A percentile compares a stretch with the other conserved stretches of the same genome.
Evolutionary conservation across 1,140 invertebrate genomes (phyloP).

Genomic region (Trichonephila clavata): DNA sequence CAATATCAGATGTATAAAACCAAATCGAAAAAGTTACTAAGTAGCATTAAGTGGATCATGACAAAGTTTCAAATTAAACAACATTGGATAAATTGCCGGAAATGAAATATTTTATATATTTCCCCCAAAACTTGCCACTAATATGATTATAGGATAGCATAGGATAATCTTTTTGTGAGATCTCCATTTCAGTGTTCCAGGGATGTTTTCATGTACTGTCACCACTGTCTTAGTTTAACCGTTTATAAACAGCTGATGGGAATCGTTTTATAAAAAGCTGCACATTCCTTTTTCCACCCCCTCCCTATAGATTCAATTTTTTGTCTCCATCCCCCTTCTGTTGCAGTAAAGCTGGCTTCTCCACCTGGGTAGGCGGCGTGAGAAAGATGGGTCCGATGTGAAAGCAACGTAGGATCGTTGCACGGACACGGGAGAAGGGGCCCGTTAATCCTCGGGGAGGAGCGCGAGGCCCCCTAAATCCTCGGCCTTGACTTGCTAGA

Average conservation of each 20-base stretch:
- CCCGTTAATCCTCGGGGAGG: constrained; percentile 45
- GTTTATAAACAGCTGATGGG: constrained; percentile 28
- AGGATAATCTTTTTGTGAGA: not conserved
- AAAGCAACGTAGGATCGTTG: not conserved
- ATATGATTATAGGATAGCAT: not conserved
- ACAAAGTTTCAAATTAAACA: not conserved
- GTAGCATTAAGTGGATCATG: too few relatives aligned
- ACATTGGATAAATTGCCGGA: not conserved
- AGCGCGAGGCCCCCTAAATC: constrained; percentile 43
- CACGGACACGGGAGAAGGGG: constrained; percentile 12
- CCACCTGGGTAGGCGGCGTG: constrained; percentile 70
- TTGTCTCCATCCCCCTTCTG: not conserved
- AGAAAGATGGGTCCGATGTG: constrained; percentile 63
- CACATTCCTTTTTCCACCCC: constrained; percentile 50
- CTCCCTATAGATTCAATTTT: constrained; percentile 7
- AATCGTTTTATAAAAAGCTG: constrained; percentile 11
- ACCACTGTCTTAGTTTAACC: not conserved
- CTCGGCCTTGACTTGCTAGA: constrained; percentile 59
- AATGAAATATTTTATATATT: not conserved
- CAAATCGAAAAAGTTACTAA: not conserved
- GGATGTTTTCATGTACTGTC: not conserved
- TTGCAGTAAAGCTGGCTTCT: constrained; percentile 11
- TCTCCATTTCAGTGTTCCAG: not conserved
- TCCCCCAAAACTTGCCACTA: not conserved
- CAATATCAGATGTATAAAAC: too few relatives aligned